These are phyloP conservation scores for Smutsia gigantea DNA, from an alignment of 2,797 vertebrate genomes.

Conservation along the genomic window DNA sequence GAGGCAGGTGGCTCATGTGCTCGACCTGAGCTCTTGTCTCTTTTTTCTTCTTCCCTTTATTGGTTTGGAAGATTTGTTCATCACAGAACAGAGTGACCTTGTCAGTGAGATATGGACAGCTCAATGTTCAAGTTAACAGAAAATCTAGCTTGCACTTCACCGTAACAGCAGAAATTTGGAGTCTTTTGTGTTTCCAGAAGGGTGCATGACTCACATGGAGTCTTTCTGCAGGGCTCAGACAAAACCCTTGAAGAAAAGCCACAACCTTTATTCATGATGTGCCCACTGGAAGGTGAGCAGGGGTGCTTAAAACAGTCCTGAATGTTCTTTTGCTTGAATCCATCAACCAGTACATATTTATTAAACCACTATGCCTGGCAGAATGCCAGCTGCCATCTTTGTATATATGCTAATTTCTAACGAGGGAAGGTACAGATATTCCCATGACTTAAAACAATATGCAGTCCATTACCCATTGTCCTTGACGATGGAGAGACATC, in stretches of 20 bases:
- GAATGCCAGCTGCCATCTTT: too few relatives aligned
- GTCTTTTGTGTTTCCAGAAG: not conserved
- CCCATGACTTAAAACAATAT: not conserved
- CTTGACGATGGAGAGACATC: accelerated
- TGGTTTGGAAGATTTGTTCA: not conserved
- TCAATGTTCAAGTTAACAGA: not conserved
- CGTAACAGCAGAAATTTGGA: accelerated
- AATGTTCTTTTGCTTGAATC: too few relatives aligned
- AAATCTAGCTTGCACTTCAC: not conserved
- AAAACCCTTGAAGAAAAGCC: not conserved
- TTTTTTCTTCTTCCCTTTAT: not conserved
- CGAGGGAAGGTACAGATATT: not conserved
- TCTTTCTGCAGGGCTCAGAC: not conserved
- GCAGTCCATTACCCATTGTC: not conserved
- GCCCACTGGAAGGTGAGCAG: too few relatives aligned
- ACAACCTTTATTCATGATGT: accelerated
- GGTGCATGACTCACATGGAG: not conserved
- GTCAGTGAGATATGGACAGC: not conserved
- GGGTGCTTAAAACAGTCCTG: not conserved
- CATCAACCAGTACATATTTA: not conserved
- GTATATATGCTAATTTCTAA: not conserved
- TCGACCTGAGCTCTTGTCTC: not conserved
- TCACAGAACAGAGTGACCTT: not conserved
- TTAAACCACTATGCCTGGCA: too few relatives aligned
- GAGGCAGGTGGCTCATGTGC: too few relatives aligned